phyloP scores from a whole-genome alignment of 2,113 vertebrate species.

The Onychostoma macrolepis region DNA sequence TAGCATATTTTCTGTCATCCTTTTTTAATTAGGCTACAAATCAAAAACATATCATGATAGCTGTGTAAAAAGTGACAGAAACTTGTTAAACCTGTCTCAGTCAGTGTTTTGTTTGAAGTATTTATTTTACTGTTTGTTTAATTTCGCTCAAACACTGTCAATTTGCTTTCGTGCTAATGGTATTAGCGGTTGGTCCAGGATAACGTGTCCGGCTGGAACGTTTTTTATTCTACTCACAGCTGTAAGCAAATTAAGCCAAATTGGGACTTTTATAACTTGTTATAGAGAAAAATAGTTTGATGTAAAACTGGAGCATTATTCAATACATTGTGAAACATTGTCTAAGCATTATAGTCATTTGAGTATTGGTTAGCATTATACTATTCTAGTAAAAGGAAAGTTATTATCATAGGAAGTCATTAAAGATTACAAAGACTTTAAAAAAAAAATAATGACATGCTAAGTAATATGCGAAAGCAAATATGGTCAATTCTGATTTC shows the following conservation, averaged over 20 bases:
- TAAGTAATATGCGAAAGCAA: not conserved
- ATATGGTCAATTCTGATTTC: not conserved
- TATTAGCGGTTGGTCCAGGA: slow-evolving; percentile 68
- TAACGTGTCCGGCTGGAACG: slow-evolving; percentile 60
- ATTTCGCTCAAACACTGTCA: slow-evolving; percentile 70
- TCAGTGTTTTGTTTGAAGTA: slow-evolving; percentile 17
- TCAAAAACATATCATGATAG: slow-evolving; percentile 11
- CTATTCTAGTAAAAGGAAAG: not conserved
- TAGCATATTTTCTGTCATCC: not conserved
- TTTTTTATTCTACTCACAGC: slow-evolving; percentile 73
- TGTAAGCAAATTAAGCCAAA: slow-evolving; percentile 74
- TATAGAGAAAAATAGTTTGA: slow-evolving; percentile 52
- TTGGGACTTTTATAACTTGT: slow-evolving; percentile 61
- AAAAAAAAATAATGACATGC: slow-evolving; percentile 1
- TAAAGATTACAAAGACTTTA: not conserved
- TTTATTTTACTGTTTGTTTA: slow-evolving; percentile 65
- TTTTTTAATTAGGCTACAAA: not conserved
- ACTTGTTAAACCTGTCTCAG: slow-evolving; percentile 44
- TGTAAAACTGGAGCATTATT: slow-evolving; percentile 64
- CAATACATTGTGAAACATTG: slow-evolving; percentile 56
- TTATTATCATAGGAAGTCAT: not conserved
- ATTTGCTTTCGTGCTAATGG: slow-evolving; percentile 71
- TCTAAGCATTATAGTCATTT: not conserved
- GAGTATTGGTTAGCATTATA: not conserved
- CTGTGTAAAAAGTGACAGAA: slow-evolving; percentile 29